Conservation (phyloP, 1,140 invertebrate genomes). For the Lepidostoma basale region DNA sequence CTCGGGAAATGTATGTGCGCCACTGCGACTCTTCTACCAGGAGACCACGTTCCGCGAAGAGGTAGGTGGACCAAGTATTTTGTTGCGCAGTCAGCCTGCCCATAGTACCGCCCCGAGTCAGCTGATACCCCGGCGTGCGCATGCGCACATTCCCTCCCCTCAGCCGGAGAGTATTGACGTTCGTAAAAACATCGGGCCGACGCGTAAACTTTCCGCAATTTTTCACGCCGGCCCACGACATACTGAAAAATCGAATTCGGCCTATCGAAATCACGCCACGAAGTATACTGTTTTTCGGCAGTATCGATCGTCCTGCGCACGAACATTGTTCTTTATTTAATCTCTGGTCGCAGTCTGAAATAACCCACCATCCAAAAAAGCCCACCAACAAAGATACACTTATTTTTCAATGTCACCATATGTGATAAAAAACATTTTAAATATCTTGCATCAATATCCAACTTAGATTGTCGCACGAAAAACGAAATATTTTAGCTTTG, state of each 20-base stretch:
- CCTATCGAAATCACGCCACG: constrained; percentile 16
- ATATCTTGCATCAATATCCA: too few species aligned
- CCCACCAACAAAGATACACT: too few species aligned
- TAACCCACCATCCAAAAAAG: too few species aligned
- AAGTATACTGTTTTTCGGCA: constrained; percentile 6
- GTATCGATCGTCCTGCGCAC: constrained; percentile 8
- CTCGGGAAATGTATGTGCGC: not conserved
- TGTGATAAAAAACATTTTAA: too few species aligned
- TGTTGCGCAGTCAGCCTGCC: not conserved
- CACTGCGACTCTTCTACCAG: constrained; percentile 23
- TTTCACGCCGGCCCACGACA: constrained; percentile 28
- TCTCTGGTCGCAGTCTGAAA: not conserved
- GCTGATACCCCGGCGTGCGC: constrained; percentile 10
- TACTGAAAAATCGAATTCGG: constrained; percentile 22
- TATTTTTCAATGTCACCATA: too few species aligned
- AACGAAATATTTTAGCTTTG: too few species aligned
- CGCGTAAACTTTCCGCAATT: constrained; percentile 44
- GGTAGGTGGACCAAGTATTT: not conserved
- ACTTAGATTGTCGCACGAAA: too few species aligned
- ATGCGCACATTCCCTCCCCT: constrained; percentile 19
- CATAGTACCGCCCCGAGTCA: constrained; percentile 3
- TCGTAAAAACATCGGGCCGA: constrained; percentile 28
- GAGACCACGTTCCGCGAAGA: not conserved
- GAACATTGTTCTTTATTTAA: not conserved
- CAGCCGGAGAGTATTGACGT: constrained; percentile 40